Evolutionary conservation across 30 jellyfish, hydroid and myxozoan species (phyloP).

Genomic region (Pseudorhiza aurosa): DNA sequence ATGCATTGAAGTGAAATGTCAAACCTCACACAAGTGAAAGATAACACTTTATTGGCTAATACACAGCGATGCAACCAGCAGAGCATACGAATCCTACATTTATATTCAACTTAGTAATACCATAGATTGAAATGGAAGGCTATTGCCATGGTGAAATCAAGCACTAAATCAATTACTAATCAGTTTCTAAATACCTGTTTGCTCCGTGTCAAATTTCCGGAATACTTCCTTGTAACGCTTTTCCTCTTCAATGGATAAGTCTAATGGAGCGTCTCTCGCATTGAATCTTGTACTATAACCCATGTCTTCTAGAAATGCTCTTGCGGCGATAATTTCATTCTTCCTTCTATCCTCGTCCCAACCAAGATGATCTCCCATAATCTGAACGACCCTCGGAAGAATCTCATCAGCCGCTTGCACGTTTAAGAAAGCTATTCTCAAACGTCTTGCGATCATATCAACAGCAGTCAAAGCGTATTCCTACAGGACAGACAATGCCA

Average conservation of each 20-base stretch:
- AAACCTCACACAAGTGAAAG: too few relatives aligned
- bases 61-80: too few relatives aligned
- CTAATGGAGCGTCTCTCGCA: slow-evolving; percentile 45
- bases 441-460: slow-evolving; percentile 90
- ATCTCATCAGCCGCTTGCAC: slow-evolving; percentile 82
- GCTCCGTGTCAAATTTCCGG: slow-evolving; percentile 31
- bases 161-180: too few relatives aligned
- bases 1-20: too few relatives aligned
- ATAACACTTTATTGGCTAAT: too few relatives aligned
- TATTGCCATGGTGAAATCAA: too few relatives aligned
- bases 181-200: slow-evolving; percentile 46
- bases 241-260: slow-evolving; percentile 26
- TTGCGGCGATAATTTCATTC: slow-evolving; percentile 72
- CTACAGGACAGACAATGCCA: too few relatives aligned
- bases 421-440: slow-evolving; percentile 81
- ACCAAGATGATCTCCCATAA: slow-evolving; percentile 81
- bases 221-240: slow-evolving; percentile 23
- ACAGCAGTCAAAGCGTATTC: slow-evolving; percentile 91
- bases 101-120: too few relatives aligned
- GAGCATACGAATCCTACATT: too few relatives aligned
- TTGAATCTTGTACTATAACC: slow-evolving; percentile 31
- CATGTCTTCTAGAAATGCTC: slow-evolving; percentile 56
- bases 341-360: slow-evolving; percentile 82
- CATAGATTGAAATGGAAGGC: too few relatives aligned
- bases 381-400: slow-evolving; percentile 76